Base-by-base conservation (phyloP, 2,113 vertebrate genomes). In the Lynx canadensis region DNA sequence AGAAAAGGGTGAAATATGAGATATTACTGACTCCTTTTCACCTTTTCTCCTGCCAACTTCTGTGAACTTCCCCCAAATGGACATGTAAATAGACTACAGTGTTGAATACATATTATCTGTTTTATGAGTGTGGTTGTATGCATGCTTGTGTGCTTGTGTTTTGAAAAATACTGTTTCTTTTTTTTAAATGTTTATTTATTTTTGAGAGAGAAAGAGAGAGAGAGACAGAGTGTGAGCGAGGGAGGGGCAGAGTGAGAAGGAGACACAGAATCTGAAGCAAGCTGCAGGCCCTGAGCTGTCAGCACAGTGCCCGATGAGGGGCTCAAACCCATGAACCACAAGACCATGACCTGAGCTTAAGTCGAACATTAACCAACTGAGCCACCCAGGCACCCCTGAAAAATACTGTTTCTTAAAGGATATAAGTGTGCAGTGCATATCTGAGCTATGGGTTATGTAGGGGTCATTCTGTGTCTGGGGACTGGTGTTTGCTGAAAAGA, bases 401-500 rank as follows among this genome's bases (percentile, higher is more conserved):
- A 92, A 66, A 94, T 38, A 50, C 2, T 18, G 14, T 79, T 33
- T 81, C 18, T 96, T 89, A 73, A 96, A 41, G 25, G 33, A 36
- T 36, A 16, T 9, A 5, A 63, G 18, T 10, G 29, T 76, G 15
- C 52, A 82, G 16, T 68, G 7, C 4, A 21, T 41, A 69, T 55
- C 7, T 41, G 31, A 88, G 13, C 23, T 74, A 52, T n/a, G 18
- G 21, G 11, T 74, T 94, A 3, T 41, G 57, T 50, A 29, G 71
- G 36, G 18, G n/a, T 71, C 33, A 92, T 6, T 36, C 38, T 90
- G 1, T 87, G 14, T 65, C 74, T 86, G 25, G 27, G 18, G 1
- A 78, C n/a, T 96, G 27, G n/a, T 63, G 18, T 52, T 92, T 73
- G n/a, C 80, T 88, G 27, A 73, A 95, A 92, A 91, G 89, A 91